phyloP scores from a whole-genome alignment of 2,113 vertebrate species.

The Seriola quinqueradiata region DNA sequence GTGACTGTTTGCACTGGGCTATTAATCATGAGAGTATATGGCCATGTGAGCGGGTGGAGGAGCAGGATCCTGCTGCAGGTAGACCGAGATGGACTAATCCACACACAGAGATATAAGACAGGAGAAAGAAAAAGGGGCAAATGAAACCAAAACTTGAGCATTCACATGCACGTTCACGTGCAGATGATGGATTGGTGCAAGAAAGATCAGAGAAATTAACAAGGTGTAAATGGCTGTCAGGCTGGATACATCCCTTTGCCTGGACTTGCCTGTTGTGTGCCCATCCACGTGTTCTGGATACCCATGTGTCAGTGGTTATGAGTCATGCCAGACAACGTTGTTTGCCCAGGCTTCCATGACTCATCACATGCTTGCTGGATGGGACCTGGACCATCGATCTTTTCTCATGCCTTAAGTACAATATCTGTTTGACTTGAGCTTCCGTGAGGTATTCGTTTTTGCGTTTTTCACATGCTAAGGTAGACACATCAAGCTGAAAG shows the following conservation, averaged over 20 bases:
- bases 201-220: constrained; percentile 36
- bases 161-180: constrained; percentile 7
- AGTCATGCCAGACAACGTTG: constrained; percentile 73
- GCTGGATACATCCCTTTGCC: constrained; percentile 47
- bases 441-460: constrained; percentile 16
- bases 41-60: constrained; percentile 59
- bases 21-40: constrained; percentile 50
- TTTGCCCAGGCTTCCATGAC: constrained; percentile 71
- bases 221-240: constrained; percentile 58
- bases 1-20: constrained; percentile 63
- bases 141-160: background rate
- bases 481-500: background rate
- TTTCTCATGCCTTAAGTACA: constrained; percentile 67
- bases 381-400: constrained; percentile 47
- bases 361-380: constrained; percentile 63
- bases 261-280: constrained; percentile 60
- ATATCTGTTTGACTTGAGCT: constrained; percentile 60
- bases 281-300: constrained; percentile 73
- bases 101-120: background rate
- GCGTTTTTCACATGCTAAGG: constrained; percentile 26
- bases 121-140: background rate
- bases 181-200: constrained; percentile 17
- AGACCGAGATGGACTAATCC: constrained; percentile 14
- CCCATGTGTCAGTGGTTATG: constrained; percentile 72
- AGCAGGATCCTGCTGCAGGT: constrained; percentile 60